Conservation (phyloP, 2,888 invertebrate species). For the Drosophila mimica region DNA sequence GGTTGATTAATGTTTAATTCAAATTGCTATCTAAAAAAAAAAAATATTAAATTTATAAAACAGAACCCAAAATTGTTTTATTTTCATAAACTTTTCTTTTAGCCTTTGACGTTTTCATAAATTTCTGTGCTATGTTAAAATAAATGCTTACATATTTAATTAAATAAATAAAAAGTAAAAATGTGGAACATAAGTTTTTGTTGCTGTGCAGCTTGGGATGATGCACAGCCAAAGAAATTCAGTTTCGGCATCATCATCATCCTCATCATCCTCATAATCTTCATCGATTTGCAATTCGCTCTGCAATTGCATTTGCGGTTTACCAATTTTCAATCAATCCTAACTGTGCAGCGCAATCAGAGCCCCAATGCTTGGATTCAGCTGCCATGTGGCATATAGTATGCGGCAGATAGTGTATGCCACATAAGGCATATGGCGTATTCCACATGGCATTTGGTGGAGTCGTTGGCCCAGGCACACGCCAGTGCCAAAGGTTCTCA, state of each 20-base stretch:
- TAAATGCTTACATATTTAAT: not conserved
- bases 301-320: slow-evolving; percentile 75
- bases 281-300: slow-evolving; percentile 72
- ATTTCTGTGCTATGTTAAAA: not conserved
- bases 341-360: slow-evolving; percentile 69
- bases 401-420: not conserved
- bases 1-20: too few relatives aligned
- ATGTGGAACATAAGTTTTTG: not conserved
- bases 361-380: not conserved
- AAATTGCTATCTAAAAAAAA: not conserved
- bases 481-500: slow-evolving; percentile 77
- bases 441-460: slow-evolving; percentile 23
- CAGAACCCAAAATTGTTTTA: not conserved
- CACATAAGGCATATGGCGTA: slow-evolving; percentile 4
- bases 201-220: slow-evolving; percentile 19
- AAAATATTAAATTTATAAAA: not conserved
- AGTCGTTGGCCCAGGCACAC: slow-evolving; percentile 60
- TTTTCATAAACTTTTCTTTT: not conserved
- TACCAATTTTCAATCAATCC: slow-evolving; percentile 74
- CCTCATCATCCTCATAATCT: slow-evolving; percentile 10
- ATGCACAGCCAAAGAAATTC: slow-evolving; percentile 21
- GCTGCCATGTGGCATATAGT: not conserved
- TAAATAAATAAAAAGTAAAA: not conserved
- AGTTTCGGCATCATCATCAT: slow-evolving; percentile 31
- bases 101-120: not conserved